These are phyloP conservation scores for Spinus pinus DNA, from an alignment of 2,797 vertebrate genomes.

Conservation along the genomic window DNA sequence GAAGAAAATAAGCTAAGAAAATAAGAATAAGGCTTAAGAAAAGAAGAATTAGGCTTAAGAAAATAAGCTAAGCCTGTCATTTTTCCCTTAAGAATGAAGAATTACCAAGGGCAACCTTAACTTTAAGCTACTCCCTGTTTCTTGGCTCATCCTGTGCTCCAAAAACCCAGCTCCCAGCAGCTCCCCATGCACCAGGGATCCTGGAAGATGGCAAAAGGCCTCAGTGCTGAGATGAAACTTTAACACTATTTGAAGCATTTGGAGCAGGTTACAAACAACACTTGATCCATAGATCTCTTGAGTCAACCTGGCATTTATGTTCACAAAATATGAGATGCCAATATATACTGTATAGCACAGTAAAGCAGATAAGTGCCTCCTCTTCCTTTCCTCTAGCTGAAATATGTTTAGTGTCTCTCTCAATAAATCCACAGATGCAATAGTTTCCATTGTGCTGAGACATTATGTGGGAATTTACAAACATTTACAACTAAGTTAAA, in stretches of 20 bases:
- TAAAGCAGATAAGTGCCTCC: slow-evolving; percentile 40
- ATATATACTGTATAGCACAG: slow-evolving; percentile 15
- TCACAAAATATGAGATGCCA: slow-evolving; percentile 47
- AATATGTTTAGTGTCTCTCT: slow-evolving; percentile 52
- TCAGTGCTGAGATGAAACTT: not conserved
- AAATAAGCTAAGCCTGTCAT: not conserved
- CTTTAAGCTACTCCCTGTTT: not conserved
- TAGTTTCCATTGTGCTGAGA: slow-evolving; percentile 19
- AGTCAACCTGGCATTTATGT: slow-evolving; percentile 49
- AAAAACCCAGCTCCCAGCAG: accelerated
- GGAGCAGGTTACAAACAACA: not conserved
- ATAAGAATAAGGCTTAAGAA: too few species aligned
- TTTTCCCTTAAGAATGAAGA: not conserved
- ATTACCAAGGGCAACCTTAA: not conserved
- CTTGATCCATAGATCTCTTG: slow-evolving; percentile 50
- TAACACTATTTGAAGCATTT: not conserved
- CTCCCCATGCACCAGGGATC: not conserved
- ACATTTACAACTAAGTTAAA: slow-evolving; percentile 46
- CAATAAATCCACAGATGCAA: slow-evolving; percentile 15
- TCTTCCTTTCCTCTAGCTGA: slow-evolving; percentile 45
- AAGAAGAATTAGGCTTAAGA: too few species aligned
- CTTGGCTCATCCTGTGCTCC: not conserved
- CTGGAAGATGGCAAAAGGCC: not conserved
- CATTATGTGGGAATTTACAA: slow-evolving; percentile 27
- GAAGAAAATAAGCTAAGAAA: too few species aligned